Conservation (phyloP, 37 sponge, comb jelly and placozoan genomes). For the Halichondria panicea region DNA sequence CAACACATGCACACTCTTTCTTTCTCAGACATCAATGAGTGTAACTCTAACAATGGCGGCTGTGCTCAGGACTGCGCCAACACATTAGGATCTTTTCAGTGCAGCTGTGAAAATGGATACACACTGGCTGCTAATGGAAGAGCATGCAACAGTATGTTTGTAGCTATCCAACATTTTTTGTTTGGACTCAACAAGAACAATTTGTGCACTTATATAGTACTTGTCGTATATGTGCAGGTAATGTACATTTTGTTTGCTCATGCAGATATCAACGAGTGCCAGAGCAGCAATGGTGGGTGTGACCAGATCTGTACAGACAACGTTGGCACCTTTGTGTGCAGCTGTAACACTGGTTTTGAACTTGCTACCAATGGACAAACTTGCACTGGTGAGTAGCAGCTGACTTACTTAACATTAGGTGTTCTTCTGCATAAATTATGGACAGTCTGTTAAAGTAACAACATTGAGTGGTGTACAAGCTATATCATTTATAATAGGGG, state of each 20-base stretch:
- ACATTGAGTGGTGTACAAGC: neutral
- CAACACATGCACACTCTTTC: neutral
- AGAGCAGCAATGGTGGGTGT: constrained; percentile 4
- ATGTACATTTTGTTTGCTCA: neutral
- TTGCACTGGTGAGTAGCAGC: too few relatives aligned
- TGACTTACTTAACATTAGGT: neutral
- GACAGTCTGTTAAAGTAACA: neutral
- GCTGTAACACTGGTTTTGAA: neutral
- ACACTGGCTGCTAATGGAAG: too few relatives aligned
- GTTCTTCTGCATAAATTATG: neutral
- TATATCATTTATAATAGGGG: neutral
- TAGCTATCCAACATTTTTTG: too few relatives aligned
- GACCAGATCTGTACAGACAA: neutral
- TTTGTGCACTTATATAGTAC: too few relatives aligned
- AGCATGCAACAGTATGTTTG: too few relatives aligned
- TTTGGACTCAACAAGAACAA: too few relatives aligned
- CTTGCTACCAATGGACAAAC: neutral
- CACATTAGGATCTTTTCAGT: constrained; percentile 5
- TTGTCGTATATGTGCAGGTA: too few relatives aligned
- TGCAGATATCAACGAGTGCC: constrained; percentile 37
- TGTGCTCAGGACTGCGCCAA: constrained; percentile 6
- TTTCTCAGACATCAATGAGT: constrained; percentile 9
- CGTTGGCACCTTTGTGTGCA: neutral
- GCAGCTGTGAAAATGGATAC: constrained; percentile 1
- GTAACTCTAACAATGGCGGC: constrained; percentile 1